Conservation (phyloP, 1,140 invertebrate species). For the Pachyrhynchus sulphureomaculatus region DNA sequence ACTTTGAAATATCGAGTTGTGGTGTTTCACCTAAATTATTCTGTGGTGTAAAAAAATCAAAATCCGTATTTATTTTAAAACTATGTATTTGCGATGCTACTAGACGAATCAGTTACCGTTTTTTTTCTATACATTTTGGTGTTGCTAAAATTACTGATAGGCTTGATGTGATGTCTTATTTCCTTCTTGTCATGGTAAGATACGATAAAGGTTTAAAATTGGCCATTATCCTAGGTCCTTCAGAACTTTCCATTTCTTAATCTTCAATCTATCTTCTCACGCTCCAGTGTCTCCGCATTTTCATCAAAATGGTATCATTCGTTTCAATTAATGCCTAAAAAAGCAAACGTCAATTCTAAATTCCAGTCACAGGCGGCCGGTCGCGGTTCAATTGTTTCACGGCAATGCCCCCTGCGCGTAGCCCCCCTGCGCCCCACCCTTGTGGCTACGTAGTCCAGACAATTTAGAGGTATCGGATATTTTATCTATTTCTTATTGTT, state of each 20-base stretch:
- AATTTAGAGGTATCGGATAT: background rate
- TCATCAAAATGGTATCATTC: slow-evolving; percentile 48
- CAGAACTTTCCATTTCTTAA: background rate
- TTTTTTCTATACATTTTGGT: too few species aligned
- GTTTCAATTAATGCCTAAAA: slow-evolving; percentile 51
- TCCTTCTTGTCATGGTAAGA: background rate
- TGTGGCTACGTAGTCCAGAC: slow-evolving; percentile 14
- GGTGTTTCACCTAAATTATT: too few species aligned
- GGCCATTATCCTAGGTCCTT: background rate
- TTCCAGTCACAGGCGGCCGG: slow-evolving; percentile 51
- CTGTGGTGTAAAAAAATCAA: too few species aligned
- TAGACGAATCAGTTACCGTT: too few species aligned
- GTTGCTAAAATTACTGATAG: too few species aligned
- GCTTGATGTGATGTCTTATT: too few species aligned
- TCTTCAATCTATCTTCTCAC: slow-evolving; percentile 41
- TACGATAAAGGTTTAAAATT: slow-evolving; percentile 3
- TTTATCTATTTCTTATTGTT: too few species aligned
- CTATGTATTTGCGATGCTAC: too few species aligned
- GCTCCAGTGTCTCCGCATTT: slow-evolving; percentile 34
- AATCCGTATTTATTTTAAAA: too few species aligned
- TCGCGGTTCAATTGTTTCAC: slow-evolving; percentile 52
- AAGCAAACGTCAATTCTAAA: slow-evolving; percentile 50
- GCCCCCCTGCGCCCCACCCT: slow-evolving; percentile 32
- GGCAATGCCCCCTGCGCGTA: slow-evolving; percentile 39
- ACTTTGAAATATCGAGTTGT: too few species aligned